Base-by-base conservation (phyloP, 2,113 vertebrate species). In the Hypocryptadius cinnamomeus region DNA sequence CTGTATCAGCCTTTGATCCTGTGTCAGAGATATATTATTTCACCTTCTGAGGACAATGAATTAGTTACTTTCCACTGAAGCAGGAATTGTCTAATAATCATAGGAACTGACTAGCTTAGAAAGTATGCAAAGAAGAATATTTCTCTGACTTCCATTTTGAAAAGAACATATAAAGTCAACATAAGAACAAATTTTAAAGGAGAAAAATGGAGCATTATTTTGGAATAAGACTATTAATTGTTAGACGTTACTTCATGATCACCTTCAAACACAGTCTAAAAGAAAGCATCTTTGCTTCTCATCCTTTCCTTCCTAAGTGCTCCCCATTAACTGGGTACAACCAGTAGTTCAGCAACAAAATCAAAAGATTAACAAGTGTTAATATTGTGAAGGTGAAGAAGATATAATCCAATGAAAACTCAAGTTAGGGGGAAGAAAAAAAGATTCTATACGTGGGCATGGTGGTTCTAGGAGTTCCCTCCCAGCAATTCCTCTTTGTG, bases 391-490 rank as follows among this genome's bases (percentile, higher is more conserved):
- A 53, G 9, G 5, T 24, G 11, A 69, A 69, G 15, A 57, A 76
- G 44, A 64, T 24, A 35, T 7, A 79, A 68, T 30, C 20, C 19
- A 44, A 31, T 0, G 0, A 84, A 89, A 87, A 45, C 2, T 59
- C 31, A 74, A 14, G 20, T 9, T 5, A 7, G 5, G 4, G 18
- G 3, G 3, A 18, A 11, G 4, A 42, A 50, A 37, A 57, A 13
- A 27, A 24, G 5, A 15, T 37, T 42, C n/a, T 54, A 7, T 59
- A 40, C 1, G 0, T 4, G 8, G 18, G 14, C 39, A 57, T 10
- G 13, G 24, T 53, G 42, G 11, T 57, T 82, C 30, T 77, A 45
- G 79, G 53, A 84, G 69, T 56, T 92, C 53, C 66, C 84, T 74
- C 54, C 37, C 35, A 85, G 87, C 63, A 87, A 64, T 40, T 77